A percentile compares a stretch with the other conserved stretches of the same genome.
Evolutionary conservation across 1,140 invertebrate genomes (phyloP).

Genomic region (Saxidomus purpurata): DNA sequence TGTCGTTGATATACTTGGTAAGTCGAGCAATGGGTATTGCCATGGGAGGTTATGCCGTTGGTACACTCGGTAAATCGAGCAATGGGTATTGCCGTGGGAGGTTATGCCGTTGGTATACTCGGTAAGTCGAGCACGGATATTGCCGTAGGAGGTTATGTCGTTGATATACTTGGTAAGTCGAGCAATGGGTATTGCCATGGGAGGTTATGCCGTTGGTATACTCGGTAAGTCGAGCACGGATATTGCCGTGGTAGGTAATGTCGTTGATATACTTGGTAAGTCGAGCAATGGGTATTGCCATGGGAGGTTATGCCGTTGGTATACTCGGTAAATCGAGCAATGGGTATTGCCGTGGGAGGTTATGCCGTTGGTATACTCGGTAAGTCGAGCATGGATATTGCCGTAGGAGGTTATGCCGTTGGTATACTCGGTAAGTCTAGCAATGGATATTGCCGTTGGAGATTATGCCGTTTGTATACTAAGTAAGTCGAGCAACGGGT

Average conservation of each 20-base stretch:
- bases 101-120: conserved; percentile 96
- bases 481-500: too few relatives aligned
- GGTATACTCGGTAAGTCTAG: conserved; percentile 92
- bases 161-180: too few relatives aligned
- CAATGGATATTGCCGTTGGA: too few relatives aligned
- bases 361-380: conserved; percentile 95
- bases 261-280: conserved; percentile 97
- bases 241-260: conserved; percentile 97
- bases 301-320: conserved; percentile 97
- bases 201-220: conserved; percentile 97
- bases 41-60: conserved; percentile 96
- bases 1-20: too few relatives aligned
- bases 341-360: conserved; percentile 98
- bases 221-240: conserved; percentile 97
- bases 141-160: too few relatives aligned
- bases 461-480: too few relatives aligned
- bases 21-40: conserved; percentile 99
- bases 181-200: conserved; percentile 98
- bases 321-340: too few relatives aligned
- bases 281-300: conserved; percentile 98
- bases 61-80: conserved; percentile 97
- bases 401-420: conserved; percentile 96
- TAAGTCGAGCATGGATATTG: conserved; percentile 95
- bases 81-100: conserved; percentile 98
- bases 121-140: too few relatives aligned